Evolutionary conservation across 2,113 vertebrate species (phyloP).

Genomic region (Mormyrus iriodes): DNA sequence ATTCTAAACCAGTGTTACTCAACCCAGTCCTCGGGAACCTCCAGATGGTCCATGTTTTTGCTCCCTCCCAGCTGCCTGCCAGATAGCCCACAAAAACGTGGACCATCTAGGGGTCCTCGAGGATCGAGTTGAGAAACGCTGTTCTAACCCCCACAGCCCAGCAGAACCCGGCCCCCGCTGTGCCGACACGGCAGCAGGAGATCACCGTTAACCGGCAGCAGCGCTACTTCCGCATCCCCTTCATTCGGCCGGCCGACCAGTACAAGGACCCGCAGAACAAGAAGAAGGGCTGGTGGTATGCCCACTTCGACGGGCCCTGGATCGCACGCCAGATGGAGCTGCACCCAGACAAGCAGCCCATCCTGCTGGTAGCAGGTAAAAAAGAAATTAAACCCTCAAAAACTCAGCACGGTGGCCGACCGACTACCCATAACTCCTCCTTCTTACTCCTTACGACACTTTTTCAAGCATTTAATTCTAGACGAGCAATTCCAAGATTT

Average conservation of each 20-base stretch:
- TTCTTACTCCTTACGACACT: background rate
- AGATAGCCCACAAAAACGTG: background rate
- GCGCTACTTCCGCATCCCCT: constrained; percentile 94
- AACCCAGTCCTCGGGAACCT: background rate
- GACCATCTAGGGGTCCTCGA: background rate
- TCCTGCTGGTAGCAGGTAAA: constrained; percentile 91
- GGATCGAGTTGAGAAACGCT: background rate
- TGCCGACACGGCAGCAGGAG: constrained; percentile 77
- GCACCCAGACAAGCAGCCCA: constrained; percentile 94
- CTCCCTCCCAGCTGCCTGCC: background rate
- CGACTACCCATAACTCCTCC: background rate
- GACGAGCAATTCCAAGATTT: background rate
- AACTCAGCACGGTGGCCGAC: background rate
- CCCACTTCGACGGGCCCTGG: constrained; percentile 93
- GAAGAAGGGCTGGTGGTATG: constrained; percentile 99
- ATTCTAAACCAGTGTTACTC: background rate
- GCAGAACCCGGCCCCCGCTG: constrained; percentile 73
- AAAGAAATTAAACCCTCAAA: no score
- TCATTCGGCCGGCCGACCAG: constrained; percentile 87
- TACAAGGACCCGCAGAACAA: constrained; percentile 88
- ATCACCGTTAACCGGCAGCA: constrained; percentile 79
- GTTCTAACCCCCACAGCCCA: constrained; percentile 61
- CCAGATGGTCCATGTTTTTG: background rate
- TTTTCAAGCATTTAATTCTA: no score
- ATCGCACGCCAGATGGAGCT: constrained; percentile 97